A percentile compares a stretch with the other conserved stretches of the same genome.
Evolutionary conservation across 2,888 invertebrate genomes (phyloP).

Genomic region (Embidobia sp.): DNA sequence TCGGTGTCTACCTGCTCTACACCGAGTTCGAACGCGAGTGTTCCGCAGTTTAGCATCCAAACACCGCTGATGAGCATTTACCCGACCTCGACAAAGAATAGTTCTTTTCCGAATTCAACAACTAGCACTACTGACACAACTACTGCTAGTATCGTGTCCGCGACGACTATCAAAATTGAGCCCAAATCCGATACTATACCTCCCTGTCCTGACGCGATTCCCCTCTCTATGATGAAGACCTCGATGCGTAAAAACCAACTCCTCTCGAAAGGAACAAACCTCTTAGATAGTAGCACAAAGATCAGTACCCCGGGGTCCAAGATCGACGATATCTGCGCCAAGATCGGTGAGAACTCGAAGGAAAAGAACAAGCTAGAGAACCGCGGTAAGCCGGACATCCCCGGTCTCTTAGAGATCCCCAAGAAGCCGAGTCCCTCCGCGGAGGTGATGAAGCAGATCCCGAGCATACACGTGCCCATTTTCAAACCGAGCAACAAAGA

Average conservation of each 20-base stretch:
- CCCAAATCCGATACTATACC: slow-evolving; percentile 73
- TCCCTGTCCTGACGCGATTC: slow-evolving; percentile 79
- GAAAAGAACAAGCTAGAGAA: slow-evolving; percentile 77
- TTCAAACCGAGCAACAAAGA: slow-evolving; percentile 74
- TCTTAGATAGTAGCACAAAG: slow-evolving; percentile 78
- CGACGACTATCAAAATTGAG: slow-evolving; percentile 34
- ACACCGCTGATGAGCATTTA: slow-evolving; percentile 75
- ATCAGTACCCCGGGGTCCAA: slow-evolving; percentile 77
- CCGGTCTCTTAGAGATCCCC: slow-evolving; percentile 77
- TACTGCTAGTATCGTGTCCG: background rate
- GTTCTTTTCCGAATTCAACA: slow-evolving; percentile 16
- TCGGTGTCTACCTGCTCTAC: slow-evolving; percentile 4
- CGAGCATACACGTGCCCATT: slow-evolving; percentile 77
- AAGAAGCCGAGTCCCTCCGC: slow-evolving; percentile 70
- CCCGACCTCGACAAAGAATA: slow-evolving; percentile 71
- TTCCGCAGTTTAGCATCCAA: slow-evolving; percentile 70
- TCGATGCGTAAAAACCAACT: slow-evolving; percentile 75
- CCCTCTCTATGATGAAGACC: slow-evolving; percentile 78
- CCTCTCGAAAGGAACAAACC: slow-evolving; percentile 75
- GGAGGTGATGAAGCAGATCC: slow-evolving; percentile 70
- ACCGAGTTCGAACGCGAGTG: slow-evolving; percentile 1
- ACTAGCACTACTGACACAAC: background rate
- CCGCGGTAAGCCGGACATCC: slow-evolving; percentile 75
- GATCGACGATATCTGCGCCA: slow-evolving; percentile 79
- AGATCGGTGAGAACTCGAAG: slow-evolving; percentile 79